Base-by-base conservation (phyloP, 2,797 vertebrate species). In the Myripristis murdjan region DNA sequence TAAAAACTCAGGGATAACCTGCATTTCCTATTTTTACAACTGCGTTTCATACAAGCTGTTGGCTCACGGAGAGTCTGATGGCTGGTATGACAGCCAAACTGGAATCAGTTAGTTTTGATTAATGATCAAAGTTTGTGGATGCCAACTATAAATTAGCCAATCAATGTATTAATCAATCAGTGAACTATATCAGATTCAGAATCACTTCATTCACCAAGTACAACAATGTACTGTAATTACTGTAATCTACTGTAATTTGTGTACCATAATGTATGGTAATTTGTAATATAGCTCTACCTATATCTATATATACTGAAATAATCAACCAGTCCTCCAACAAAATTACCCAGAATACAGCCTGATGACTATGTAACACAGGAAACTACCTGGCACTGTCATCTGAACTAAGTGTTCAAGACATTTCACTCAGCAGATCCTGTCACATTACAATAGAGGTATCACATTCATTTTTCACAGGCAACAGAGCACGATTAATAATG, bases 401-500 rank as follows among this genome's bases (percentile, higher is more conserved):
- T 52, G 68, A 15, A 54, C 54, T n/a, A 62, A 76, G 71, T 67
- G 24, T 33, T 73, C n/a, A 46, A 65, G 69, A 74, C 57, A 48
- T 57, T 73, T 75, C 46, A 64, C 64, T 79, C 64, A 83, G 3
- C 62, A 70, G 61, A 64, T 26, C 8, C 44, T 11, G 47, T 37
- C 74, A 51, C 47, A 71, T 77, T 59, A 69, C 55, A 73, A 81
- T 16, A 49, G 20, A 53, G 57, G 59, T 48, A 79, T 82, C 61
- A 69, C n/a, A 57, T 81, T 89, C 59, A 84, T 80, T 87, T 81
- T 80, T 88, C 75, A 89, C 73, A 85, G 74, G 65, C 71, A 85
- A 62, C 53, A 61, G 54, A 84, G 78, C 73, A 80, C 0, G 39
- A 84, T 90, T 75, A 87, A 87, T 84, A 85, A 75, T 59, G 67